phyloP scores from a whole-genome alignment of 2,113 vertebrate genomes.

The Psephotus haematonotus region DNA sequence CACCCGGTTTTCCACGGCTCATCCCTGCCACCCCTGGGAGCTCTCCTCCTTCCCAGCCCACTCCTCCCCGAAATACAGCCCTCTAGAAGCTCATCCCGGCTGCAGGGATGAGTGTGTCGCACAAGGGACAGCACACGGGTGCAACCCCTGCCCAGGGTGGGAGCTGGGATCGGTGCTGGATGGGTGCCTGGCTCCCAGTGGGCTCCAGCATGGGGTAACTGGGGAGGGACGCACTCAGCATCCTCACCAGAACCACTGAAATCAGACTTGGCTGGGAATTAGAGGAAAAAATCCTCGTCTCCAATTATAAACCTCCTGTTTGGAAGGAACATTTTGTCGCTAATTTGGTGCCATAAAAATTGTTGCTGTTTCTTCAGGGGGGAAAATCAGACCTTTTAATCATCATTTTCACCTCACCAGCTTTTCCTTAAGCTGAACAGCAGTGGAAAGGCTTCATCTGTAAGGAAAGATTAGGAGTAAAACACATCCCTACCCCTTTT shows the following conservation, averaged over 20 bases:
- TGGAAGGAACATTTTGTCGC: not conserved
- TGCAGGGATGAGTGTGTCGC: too few relatives aligned
- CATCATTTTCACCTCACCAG: not conserved
- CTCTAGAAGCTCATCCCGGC: not conserved
- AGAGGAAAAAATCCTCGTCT: not conserved
- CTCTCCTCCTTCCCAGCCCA: not conserved
- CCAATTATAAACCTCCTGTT: not conserved
- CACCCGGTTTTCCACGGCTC: not conserved
- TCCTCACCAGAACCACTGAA: not conserved
- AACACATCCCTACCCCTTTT: fast-evolving
- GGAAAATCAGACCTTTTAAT: not conserved
- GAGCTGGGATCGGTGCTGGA: fast-evolving
- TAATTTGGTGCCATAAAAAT: not conserved
- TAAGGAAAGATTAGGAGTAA: not conserved
- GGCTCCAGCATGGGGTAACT: not conserved
- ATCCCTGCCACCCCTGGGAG: not conserved
- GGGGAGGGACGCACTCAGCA: fast-evolving
- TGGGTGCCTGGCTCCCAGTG: not conserved
- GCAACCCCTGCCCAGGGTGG: not conserved
- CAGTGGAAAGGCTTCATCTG: fast-evolving
- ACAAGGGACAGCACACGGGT: not conserved
- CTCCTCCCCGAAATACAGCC: not conserved
- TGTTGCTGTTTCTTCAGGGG: not conserved
- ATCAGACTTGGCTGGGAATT: not conserved
- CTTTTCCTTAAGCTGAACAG: not conserved